Conservation (phyloP, 1,140 invertebrate species). For the Caerostris darwini region DNA sequence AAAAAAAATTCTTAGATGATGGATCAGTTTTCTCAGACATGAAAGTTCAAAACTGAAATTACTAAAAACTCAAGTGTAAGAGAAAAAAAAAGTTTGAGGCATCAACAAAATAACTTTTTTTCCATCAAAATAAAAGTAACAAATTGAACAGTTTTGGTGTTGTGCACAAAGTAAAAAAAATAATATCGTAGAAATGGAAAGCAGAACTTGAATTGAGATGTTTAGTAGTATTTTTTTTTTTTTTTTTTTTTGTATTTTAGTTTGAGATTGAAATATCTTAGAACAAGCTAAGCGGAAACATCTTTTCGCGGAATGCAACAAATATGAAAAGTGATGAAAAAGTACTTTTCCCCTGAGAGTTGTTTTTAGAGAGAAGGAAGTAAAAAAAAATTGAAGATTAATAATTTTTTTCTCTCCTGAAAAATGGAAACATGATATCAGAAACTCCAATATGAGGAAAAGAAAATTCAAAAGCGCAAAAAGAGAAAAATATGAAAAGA, state of each 20-base stretch:
- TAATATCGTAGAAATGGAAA: background rate
- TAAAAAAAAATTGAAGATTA: background rate
- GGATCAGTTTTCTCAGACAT: background rate
- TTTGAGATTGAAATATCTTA: background rate
- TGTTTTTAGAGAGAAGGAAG: background rate
- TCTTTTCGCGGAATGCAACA: background rate
- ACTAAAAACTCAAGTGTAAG: background rate
- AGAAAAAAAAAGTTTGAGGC: background rate
- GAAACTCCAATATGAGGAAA: background rate
- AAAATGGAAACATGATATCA: constrained; percentile 34
- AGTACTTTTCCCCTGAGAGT: background rate
- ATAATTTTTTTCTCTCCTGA: background rate
- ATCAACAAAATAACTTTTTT: background rate
- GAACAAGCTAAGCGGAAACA: background rate
- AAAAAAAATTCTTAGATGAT: background rate
- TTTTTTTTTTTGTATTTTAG: no score
- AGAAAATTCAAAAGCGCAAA: background rate
- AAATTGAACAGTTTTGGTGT: background rate
- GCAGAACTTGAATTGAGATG: background rate
- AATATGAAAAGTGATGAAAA: constrained; percentile 37
- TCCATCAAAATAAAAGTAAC: no score
- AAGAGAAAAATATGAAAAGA: no score
- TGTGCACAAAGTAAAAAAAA: background rate
- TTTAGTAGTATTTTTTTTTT: background rate
- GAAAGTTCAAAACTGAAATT: background rate